phyloP scores from a whole-genome alignment of 2,797 vertebrate species.

The Takifugu rubripes region DNA sequence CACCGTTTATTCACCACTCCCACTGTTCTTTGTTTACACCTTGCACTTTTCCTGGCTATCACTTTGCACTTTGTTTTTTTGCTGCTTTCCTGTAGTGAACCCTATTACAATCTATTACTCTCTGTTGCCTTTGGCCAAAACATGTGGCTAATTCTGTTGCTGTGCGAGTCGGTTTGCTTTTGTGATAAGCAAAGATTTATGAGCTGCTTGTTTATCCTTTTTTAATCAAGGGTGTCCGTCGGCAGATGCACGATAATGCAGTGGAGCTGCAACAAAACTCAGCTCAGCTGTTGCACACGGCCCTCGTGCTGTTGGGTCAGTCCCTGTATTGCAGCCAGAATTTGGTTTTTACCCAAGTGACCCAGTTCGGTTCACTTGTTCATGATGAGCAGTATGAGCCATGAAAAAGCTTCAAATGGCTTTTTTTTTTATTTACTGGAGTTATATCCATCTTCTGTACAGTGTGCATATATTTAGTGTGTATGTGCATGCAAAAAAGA shows the following conservation, averaged over 20 bases:
- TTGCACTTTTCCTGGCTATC: slow-evolving; percentile 35
- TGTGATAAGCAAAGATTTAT: slow-evolving; percentile 60
- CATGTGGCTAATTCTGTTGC: slow-evolving; percentile 52
- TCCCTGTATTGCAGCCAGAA: slow-evolving; percentile 27
- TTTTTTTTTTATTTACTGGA: no score
- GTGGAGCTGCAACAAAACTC: slow-evolving; percentile 39
- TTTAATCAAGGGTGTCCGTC: slow-evolving; percentile 55
- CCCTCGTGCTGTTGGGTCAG: slow-evolving; percentile 10
- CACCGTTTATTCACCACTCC: slow-evolving; percentile 25
- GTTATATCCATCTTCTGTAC: not conserved
- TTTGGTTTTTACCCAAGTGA: slow-evolving; percentile 9
- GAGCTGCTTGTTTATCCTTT: slow-evolving; percentile 53
- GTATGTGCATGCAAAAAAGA: slow-evolving; percentile 7
- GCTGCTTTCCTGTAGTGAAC: slow-evolving; percentile 39
- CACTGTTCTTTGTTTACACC: slow-evolving; percentile 47
- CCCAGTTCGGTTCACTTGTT: not conserved
- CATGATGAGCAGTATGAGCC: not conserved
- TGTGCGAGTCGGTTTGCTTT: slow-evolving; percentile 47
- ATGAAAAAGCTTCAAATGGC: no score
- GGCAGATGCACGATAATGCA: slow-evolving; percentile 47
- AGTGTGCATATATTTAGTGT: slow-evolving; percentile 7
- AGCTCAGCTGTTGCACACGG: slow-evolving; percentile 33
- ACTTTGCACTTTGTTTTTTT: slow-evolving; percentile 21
- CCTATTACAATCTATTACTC: slow-evolving; percentile 56
- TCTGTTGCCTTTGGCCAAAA: slow-evolving; percentile 53